phyloP scores from a whole-genome alignment of 2,113 vertebrate species.

The Trematocara variabile region DNA sequence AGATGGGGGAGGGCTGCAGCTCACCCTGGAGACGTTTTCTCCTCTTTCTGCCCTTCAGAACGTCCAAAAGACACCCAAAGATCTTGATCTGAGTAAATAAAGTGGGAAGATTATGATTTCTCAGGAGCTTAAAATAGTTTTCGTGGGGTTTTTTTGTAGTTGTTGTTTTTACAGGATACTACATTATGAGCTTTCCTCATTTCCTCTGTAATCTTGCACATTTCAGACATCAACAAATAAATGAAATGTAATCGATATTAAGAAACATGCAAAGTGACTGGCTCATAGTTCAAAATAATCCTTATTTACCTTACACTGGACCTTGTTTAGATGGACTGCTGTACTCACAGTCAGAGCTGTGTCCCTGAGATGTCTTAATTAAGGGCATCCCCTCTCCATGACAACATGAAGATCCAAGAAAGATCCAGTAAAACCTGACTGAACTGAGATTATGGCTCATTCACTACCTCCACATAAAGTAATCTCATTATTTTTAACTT shows the following conservation, averaged over 20 bases:
- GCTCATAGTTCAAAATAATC: not conserved
- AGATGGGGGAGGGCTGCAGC: conserved; percentile 54
- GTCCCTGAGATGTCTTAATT: not conserved
- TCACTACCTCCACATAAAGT: not conserved
- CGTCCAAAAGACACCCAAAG: not conserved
- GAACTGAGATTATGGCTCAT: not conserved
- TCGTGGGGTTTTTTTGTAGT: rapidly evolving
- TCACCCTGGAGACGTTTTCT: not conserved
- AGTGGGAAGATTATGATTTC: not conserved
- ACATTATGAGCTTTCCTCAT: not conserved
- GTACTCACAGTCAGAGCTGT: not conserved
- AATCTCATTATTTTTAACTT: not conserved
- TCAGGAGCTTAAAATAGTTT: not conserved
- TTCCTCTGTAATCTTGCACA: not conserved
- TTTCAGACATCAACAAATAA: not conserved
- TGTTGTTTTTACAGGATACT: not conserved
- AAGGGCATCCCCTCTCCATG: not conserved
- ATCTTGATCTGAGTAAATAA: not conserved
- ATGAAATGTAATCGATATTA: not conserved
- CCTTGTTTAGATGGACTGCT: not conserved
- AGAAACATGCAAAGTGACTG: not conserved
- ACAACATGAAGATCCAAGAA: not conserved
- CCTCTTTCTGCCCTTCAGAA: conserved; percentile 24
- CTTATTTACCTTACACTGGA: not conserved
- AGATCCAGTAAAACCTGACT: not conserved